Evolutionary conservation across 2,113 vertebrate genomes (phyloP).

Genomic region (Syrmaticus mikado): DNA sequence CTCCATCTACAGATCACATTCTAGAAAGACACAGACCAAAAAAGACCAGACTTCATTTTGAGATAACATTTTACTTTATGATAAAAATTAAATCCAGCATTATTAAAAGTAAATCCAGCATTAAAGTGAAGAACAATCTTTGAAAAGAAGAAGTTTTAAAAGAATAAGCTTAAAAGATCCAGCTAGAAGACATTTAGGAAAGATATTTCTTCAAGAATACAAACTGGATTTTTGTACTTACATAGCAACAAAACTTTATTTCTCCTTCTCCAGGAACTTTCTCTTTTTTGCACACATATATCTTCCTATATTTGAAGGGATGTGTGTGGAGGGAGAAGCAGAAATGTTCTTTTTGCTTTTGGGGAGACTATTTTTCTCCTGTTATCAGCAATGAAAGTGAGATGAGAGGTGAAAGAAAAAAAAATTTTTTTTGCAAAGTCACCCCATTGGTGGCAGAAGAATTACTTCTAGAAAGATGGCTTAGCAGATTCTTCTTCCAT

Average conservation of each 20-base stretch:
- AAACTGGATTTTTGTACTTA: neutral
- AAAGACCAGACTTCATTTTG: neutral
- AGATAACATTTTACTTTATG: neutral
- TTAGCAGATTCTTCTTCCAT: neutral
- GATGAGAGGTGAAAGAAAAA: neutral
- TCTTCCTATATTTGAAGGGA: neutral
- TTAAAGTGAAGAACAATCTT: slow-evolving; percentile 27
- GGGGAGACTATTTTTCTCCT: too few species aligned
- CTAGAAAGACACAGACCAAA: neutral
- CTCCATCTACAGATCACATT: neutral
- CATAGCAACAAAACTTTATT: neutral
- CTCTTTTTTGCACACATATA: neutral
- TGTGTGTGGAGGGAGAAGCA: neutral
- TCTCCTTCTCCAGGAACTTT: neutral
- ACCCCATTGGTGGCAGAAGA: neutral
- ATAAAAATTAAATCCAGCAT: slow-evolving; percentile 47
- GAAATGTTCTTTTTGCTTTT: neutral
- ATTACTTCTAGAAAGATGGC: neutral
- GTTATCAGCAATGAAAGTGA: neutral
- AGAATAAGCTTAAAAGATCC: slow-evolving; percentile 2
- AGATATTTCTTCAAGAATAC: neutral
- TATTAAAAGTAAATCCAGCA: neutral
- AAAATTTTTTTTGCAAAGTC: neutral
- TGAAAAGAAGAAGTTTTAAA: slow-evolving; percentile 20
- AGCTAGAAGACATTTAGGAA: neutral